Conservation (phyloP, 2,797 vertebrate genomes). For the Pipistrellus pipistrellus region DNA sequence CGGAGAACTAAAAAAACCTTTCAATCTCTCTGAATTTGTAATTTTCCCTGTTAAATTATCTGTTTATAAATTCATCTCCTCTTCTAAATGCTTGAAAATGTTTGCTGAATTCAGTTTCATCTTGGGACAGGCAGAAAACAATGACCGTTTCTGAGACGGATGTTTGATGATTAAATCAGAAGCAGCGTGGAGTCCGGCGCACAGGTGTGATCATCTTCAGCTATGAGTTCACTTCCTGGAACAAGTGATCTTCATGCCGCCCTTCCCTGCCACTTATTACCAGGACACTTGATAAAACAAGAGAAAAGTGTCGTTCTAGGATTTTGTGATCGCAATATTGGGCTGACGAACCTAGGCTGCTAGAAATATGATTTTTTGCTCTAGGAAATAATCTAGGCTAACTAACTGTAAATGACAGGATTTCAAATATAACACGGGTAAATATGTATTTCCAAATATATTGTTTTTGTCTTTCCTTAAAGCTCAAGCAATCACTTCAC, state of each 20-base stretch:
- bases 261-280: neutral
- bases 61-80: slow-evolving; percentile 37
- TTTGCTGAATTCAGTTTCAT: slow-evolving; percentile 20
- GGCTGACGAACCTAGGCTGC: neutral
- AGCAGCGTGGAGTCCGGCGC: neutral
- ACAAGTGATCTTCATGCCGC: neutral
- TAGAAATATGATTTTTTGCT: slow-evolving; percentile 30
- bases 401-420: neutral
- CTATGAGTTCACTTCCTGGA: neutral
- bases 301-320: neutral
- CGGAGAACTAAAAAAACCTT: neutral
- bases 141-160: neutral
- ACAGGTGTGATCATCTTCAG: neutral
- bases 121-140: neutral
- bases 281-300: neutral
- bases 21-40: neutral
- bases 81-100: neutral
- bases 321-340: neutral
- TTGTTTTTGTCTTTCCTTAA: slow-evolving; percentile 21
- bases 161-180: neutral
- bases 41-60: slow-evolving; percentile 48
- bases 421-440: slow-evolving; percentile 19
- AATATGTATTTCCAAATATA: slow-evolving; percentile 29
- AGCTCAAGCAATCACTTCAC: neutral
- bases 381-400: slow-evolving; percentile 48